Evolutionary conservation across 2,888 invertebrate species (phyloP).

Genomic region (Amiota mariae): DNA sequence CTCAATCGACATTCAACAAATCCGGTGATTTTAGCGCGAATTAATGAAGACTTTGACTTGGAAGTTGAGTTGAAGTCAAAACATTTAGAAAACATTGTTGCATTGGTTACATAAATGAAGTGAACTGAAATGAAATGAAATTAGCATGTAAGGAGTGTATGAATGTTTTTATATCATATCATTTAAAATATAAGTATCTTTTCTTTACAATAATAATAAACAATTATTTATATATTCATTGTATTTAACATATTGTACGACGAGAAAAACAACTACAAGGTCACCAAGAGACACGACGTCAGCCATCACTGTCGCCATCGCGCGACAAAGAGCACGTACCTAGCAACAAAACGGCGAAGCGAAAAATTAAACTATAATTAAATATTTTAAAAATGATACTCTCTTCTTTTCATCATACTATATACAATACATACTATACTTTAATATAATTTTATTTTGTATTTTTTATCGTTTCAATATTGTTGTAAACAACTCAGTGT

Average conservation of each 20-base stretch:
- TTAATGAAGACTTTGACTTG: too few relatives aligned
- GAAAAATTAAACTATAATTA: conserved; percentile 13
- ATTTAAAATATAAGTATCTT: too few relatives aligned
- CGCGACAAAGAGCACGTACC: conserved; percentile 47
- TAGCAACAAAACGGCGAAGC: conserved; percentile 38
- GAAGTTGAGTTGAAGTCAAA: too few relatives aligned
- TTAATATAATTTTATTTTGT: not conserved
- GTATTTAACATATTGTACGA: conserved; percentile 1
- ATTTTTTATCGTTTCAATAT: not conserved
- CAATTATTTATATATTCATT: too few relatives aligned
- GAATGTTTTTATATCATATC: too few relatives aligned
- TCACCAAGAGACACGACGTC: conserved; percentile 28
- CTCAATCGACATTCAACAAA: too few relatives aligned
- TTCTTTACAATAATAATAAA: too few relatives aligned
- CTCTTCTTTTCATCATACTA: not conserved
- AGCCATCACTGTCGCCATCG: conserved; percentile 30
- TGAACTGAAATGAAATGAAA: too few relatives aligned
- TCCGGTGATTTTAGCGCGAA: too few relatives aligned
- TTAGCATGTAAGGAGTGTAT: too few relatives aligned
- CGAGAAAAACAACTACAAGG: conserved; percentile 31
- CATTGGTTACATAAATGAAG: too few relatives aligned
- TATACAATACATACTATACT: not conserved
- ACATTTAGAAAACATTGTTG: too few relatives aligned
- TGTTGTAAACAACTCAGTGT: conserved; percentile 11
- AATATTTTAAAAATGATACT: conserved; percentile 22